Evolutionary conservation across 2,797 vertebrate genomes (phyloP), one percentile per base, ranked within the genome.

Genomic region (Myoxocephalus aenaeus): DNA sequence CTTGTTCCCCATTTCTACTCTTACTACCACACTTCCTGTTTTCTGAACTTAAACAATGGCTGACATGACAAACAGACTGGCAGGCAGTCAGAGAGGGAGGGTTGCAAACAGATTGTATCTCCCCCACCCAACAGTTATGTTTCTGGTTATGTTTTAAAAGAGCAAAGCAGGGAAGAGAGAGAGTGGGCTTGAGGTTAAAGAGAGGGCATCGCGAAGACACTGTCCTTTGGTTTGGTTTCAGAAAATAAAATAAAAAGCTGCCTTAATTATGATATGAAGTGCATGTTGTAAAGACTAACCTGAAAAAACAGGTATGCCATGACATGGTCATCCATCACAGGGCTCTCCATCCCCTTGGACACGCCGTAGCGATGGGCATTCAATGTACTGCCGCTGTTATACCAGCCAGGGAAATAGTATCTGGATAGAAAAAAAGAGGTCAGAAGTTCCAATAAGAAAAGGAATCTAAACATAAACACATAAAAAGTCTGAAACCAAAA

Each of bases 351-450:
- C 27, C 95, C 97, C 67, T 97, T 97, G 78, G 94, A 89, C 70
- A 95, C 67, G 5, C 97, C 97, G 34, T 96, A 96, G 2, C 98
- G 96, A 87, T 97, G 97, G 1, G 97, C 95, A 29, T 78, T 86
- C 89, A 93, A 94, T 11, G 82, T 94, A 84, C 65, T 95, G 62
- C 94, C 90, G 53, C 93, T 96, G 79, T 96, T 96, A 54, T 97
- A 97, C 97, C 97, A 99, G 75, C 97, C 96, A 17, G 96, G 96
- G 87, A 99, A 99, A 87, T 98, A 98, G 93, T 96, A 98, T 89
- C 98, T 99, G 80, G 56, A 56, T 10, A 80, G 65, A 7, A 34
- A 58, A 36, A 18, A 40, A 1, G 7, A 32, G 5, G 48, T 1
- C 9, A 48, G 2, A 67, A 36, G 20, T 50, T 32, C 3, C 17